These are phyloP conservation scores for Aphidius colemani DNA, from an alignment of 2,888 invertebrate genomes.

Conservation along the genomic window DNA sequence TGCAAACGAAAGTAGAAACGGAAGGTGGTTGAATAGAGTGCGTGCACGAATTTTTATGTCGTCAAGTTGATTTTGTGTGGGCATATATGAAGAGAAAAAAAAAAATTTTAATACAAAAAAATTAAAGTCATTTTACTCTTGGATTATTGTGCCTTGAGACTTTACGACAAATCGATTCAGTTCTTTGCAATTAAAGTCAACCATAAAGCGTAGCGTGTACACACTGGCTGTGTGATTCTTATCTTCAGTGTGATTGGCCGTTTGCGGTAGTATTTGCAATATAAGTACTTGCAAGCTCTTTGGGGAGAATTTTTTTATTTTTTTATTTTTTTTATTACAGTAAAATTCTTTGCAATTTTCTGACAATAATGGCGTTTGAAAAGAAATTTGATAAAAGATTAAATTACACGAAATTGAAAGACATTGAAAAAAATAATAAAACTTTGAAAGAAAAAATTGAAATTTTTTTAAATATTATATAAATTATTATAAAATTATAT, in stretches of 20 bases:
- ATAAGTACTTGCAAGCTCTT: slow-evolving; percentile 4
- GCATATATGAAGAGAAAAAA: not conserved
- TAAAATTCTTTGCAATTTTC: not conserved
- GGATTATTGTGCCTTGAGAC: not conserved
- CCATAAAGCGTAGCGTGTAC: slow-evolving; percentile 18
- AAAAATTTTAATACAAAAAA: slow-evolving; percentile 8
- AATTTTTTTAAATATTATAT: no score
- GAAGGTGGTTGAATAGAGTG: slow-evolving; percentile 21
- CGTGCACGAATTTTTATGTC: slow-evolving; percentile 28
- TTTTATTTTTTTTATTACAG: not conserved
- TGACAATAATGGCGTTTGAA: no score
- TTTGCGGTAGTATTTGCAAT: not conserved
- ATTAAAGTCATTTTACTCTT: slow-evolving; percentile 9
- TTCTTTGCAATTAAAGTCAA: slow-evolving; percentile 49
- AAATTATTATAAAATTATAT: no score
- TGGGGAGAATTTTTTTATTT: slow-evolving; percentile 18
- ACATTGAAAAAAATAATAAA: no score
- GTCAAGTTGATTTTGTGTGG: not conserved
- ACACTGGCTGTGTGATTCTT: slow-evolving; percentile 39
- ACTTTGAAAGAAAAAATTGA: no score
- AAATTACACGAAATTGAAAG: no score
- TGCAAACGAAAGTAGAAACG: slow-evolving; percentile 15
- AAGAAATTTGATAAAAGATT: no score
- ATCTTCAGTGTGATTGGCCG: slow-evolving; percentile 46
- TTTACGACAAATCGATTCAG: slow-evolving; percentile 51